Conservation (phyloP, 2,797 vertebrate genomes). For the Poeciliopsis paucimaculata region DNA sequence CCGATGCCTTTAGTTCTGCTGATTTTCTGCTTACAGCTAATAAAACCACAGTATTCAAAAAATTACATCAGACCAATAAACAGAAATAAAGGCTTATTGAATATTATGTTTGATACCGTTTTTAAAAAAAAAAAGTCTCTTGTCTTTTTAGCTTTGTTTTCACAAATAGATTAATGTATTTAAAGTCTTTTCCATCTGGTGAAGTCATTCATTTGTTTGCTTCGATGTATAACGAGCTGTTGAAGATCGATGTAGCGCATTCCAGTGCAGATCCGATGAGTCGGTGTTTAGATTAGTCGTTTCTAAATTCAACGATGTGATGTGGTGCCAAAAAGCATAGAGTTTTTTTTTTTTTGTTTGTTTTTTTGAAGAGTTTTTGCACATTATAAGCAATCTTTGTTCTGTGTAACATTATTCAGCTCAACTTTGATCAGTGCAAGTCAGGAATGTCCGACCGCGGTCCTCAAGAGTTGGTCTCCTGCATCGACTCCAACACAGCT, state of each 20-base stretch:
- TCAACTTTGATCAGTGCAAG: neutral
- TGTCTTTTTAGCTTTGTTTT: neutral
- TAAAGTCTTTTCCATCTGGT: neutral
- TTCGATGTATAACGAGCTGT: neutral
- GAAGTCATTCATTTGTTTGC: neutral
- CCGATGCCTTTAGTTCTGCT: neutral
- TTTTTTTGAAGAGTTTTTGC: neutral
- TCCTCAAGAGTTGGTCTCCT: neutral
- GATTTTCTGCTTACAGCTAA: neutral
- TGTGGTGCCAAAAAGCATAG: neutral
- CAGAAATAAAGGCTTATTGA: neutral
- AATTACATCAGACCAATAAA: neutral
- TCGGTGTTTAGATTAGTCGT: neutral
- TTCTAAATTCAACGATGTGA: neutral
- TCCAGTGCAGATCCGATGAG: neutral
- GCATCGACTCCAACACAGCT: neutral
- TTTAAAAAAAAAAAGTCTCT: neutral
- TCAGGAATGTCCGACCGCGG: neutral
- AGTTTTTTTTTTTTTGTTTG: neutral
- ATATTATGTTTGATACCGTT: neutral
- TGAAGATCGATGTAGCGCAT: no score
- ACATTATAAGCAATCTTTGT: neutral
- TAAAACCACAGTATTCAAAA: neutral
- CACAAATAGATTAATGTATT: neutral
- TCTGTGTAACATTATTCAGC: neutral